Base-by-base conservation (phyloP, 2,888 invertebrate species). In the Drosophila anomelani region DNA sequence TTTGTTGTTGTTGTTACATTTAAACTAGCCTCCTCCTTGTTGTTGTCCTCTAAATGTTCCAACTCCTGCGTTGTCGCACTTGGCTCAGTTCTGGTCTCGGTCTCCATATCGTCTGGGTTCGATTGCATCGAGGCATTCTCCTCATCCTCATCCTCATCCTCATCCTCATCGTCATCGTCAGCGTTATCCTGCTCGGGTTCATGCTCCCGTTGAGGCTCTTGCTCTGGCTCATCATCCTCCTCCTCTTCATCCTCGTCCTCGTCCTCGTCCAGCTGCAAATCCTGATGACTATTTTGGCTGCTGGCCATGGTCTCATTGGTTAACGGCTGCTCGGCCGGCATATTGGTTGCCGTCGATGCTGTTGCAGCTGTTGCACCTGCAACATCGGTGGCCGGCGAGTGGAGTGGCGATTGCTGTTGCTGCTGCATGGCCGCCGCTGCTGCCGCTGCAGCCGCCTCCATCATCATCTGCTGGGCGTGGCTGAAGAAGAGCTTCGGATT, bases 401-500 rank as follows among this genome's bases (percentile, higher is more conserved):
- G 90, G 76, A 90, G 77, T 5, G 91, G 91, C 58, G 91, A 91
- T 71, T 90, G 75, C 43, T 85, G 82, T 54, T 83, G 85, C 43
- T 82, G 83, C 43, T 83, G 83, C 70, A 90, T 83, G 44, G 88
- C 87, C 41, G 90, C 88, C 55, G 91, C 90, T 46, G 91, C 90
- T 60, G 91, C 90, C 76, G 91, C 91, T 51, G 91, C 91, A 74
- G 91, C 91, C 76, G 89, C 91, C 76, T 90, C 90, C 91, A 92
- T 91, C 90, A 92, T 92, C 84, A 92, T 92, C 81, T 92, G 92
- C 77, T 92, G 92, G 72, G 91, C 92, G 91, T 92, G 92, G 86
- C 91, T 92, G 79, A 92, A 92, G 73, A 92, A 91, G 51, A 92
- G 75, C 80, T 92, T 92, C 26, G 92, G 90, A 84, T 90, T 92